Evolutionary conservation across 2,113 vertebrate species (phyloP).

Genomic region (Nansenia antarctica): DNA sequence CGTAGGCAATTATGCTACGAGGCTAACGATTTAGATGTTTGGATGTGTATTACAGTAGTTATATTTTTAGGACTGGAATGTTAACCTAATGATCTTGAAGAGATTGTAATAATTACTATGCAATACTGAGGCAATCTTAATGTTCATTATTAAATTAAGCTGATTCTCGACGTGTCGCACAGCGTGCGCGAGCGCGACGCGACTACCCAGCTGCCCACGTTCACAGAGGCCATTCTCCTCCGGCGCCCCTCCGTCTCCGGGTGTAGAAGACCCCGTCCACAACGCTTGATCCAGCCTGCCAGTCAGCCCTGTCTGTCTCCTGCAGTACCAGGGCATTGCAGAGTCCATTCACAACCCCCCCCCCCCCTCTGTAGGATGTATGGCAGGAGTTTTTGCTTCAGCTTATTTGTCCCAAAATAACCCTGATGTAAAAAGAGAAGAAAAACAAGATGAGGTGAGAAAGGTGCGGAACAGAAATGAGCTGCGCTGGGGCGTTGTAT

Average conservation of each 20-base stretch:
- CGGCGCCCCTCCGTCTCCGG: too few species aligned
- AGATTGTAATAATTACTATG: constrained; percentile 44
- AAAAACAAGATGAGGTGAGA: constrained; percentile 2
- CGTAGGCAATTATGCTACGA: too few species aligned
- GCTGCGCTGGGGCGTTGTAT: constrained; percentile 22
- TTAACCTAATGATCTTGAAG: not conserved
- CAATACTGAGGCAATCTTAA: constrained; percentile 40
- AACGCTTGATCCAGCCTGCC: not conserved
- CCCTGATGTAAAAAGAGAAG: constrained; percentile 5
- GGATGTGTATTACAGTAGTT: not conserved
- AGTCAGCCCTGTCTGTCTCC: constrained; percentile 10
- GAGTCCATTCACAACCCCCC: not conserved
- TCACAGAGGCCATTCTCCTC: too few species aligned
- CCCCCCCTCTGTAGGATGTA: constrained; percentile 15
- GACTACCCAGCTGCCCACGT: too few species aligned
- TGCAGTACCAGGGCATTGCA: not conserved
- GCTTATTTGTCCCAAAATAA: constrained; percentile 22
- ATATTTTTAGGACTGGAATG: not conserved
- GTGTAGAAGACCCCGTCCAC: not conserved
- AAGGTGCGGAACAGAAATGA: constrained; percentile 19
- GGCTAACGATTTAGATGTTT: constrained; percentile 6
- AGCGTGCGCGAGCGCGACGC: too few species aligned
- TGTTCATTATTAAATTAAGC: constrained; percentile 24
- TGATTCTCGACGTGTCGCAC: not conserved
- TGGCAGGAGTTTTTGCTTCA: constrained; percentile 15